These are phyloP conservation scores for Holotrichia oblita DNA, from an alignment of 1,140 invertebrate genomes.

Conservation along the genomic window DNA sequence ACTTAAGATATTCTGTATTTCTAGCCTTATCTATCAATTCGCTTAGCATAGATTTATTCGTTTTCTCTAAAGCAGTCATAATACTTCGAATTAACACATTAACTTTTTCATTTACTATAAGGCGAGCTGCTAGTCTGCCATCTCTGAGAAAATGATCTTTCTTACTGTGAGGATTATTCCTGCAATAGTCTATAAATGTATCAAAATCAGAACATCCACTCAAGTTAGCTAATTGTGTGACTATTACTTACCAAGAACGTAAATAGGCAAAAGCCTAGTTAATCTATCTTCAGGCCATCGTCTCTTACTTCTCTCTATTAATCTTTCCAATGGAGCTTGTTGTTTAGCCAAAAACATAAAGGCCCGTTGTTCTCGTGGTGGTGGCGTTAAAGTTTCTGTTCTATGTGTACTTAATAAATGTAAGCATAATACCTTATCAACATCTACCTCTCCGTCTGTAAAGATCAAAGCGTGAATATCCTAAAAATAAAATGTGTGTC, in stretches of 20 bases:
- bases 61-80: conserved; percentile 48
- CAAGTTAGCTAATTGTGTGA: no score
- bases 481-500: conserved; percentile 44
- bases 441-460: conserved; percentile 58
- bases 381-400: conserved; percentile 53
- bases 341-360: conserved; percentile 45
- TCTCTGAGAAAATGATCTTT: conserved; percentile 46
- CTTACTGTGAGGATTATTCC: not conserved
- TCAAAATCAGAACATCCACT: no score
- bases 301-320: conserved; percentile 54
- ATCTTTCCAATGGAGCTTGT: conserved; percentile 53
- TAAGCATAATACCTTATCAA: conserved; percentile 60
- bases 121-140: conserved; percentile 49
- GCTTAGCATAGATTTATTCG: conserved; percentile 50
- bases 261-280: conserved; percentile 47
- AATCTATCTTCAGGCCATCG: conserved; percentile 46
- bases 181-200: not conserved
- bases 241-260: conserved; percentile 50
- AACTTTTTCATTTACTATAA: conserved; percentile 56
- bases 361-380: conserved; percentile 42
- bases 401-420: conserved; percentile 58
- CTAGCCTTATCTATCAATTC: conserved; percentile 50
- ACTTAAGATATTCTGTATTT: conserved; percentile 45
- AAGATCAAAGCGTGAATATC: conserved; percentile 57
- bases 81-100: conserved; percentile 52